Percentiles rank a stretch among this genome's conserved stretches.
Evolutionary conservation across 2,113 vertebrate genomes (phyloP).

Genomic region (Malurus melanocephalus): DNA sequence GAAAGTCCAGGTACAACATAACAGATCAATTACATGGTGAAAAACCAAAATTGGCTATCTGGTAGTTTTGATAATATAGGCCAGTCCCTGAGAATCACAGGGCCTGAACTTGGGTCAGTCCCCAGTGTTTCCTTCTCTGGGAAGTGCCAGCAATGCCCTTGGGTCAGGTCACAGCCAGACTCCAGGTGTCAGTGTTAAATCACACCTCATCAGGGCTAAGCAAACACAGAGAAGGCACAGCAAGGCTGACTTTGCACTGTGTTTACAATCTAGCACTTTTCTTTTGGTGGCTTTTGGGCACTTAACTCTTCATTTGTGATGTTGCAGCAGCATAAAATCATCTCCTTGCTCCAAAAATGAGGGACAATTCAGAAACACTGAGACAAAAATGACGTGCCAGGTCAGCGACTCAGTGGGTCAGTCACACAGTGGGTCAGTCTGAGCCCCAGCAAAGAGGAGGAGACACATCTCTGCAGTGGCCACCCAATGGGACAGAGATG

Average conservation of each 20-base stretch:
- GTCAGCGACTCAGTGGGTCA: neutral
- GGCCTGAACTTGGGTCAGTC: neutral
- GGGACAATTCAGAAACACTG: neutral
- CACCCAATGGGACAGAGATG: neutral
- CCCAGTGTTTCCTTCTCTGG: neutral
- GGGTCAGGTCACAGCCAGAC: neutral
- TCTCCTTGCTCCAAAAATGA: neutral
- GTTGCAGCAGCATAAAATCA: neutral
- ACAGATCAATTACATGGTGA: neutral
- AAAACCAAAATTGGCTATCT: neutral
- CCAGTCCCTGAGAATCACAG: neutral
- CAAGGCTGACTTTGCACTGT: neutral
- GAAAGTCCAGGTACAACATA: neutral
- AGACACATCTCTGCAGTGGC: neutral
- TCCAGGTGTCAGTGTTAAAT: neutral
- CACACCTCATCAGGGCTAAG: neutral
- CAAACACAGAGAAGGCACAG: neutral
- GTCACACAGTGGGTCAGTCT: neutral
- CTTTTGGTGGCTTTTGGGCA: neutral
- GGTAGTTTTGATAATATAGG: neutral
- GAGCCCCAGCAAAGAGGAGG: neutral
- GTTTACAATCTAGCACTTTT: neutral
- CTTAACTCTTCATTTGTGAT: neutral
- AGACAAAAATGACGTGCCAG: neutral
- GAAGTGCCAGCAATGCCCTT: accelerated